These are phyloP conservation scores for Nebria salina DNA, from an alignment of 2,888 invertebrate species.

Conservation along the genomic window DNA sequence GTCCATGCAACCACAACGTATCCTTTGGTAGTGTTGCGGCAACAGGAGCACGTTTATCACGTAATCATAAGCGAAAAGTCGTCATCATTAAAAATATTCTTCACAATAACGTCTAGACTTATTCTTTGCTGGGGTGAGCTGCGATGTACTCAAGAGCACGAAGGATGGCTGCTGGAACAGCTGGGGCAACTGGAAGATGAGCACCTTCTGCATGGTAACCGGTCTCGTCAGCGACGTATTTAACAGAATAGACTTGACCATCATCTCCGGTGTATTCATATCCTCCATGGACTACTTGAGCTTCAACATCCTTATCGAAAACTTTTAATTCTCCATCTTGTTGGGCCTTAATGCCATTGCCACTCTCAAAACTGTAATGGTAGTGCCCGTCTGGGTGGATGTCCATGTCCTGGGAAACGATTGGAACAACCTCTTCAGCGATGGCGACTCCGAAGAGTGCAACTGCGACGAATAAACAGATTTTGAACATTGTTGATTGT, in stretches of 20 bases:
- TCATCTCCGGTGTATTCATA: conserved; percentile 65
- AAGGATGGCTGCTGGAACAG: conserved; percentile 67
- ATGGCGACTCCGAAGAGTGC: conserved; percentile 37
- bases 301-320: conserved; percentile 62
- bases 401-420: conserved; percentile 66
- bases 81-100: no score
- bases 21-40: conserved; percentile 58
- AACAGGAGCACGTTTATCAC: conserved; percentile 56
- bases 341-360: conserved; percentile 69
- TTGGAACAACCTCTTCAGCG: conserved; percentile 58
- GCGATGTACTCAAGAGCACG: conserved; percentile 63
- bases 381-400: conserved; percentile 66
- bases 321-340: conserved; percentile 68
- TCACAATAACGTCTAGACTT: no score
- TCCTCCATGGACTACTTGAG: conserved; percentile 57
- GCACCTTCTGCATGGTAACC: conserved; percentile 65
- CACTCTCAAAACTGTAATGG: conserved; percentile 70
- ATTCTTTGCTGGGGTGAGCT: no score
- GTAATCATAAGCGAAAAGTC: no score
- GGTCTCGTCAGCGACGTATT: conserved; percentile 67
- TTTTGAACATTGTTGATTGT: conserved; percentile 66
- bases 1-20: not conserved
- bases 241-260: conserved; percentile 62
- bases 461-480: conserved; percentile 30
- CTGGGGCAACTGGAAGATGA: conserved; percentile 59